These are phyloP conservation scores for Xenopus laevis DNA, from an alignment of 2,113 vertebrate genomes.

Conservation along the genomic window DNA sequence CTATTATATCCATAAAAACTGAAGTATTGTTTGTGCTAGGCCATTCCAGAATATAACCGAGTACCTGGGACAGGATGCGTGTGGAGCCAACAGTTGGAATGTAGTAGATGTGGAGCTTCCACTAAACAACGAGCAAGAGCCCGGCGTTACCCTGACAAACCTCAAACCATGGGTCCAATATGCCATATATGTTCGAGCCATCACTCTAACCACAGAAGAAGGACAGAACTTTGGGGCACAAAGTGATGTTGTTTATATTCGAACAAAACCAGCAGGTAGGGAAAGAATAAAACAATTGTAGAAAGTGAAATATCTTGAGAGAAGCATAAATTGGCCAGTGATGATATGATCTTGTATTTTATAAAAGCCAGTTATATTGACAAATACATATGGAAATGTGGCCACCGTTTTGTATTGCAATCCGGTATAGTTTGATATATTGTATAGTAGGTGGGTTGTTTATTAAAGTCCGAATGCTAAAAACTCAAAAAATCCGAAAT, in stretches of 20 bases:
- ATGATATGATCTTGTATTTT: too few relatives aligned
- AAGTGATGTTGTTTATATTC: constrained; percentile 71
- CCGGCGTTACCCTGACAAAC: constrained; percentile 60
- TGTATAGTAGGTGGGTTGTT: too few relatives aligned
- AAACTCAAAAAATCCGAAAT: too few relatives aligned
- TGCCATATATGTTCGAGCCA: constrained; percentile 70
- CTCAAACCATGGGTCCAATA: constrained; percentile 79
- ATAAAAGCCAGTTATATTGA: too few relatives aligned
- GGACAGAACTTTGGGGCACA: constrained; percentile 70
- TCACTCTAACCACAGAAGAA: constrained; percentile 69
- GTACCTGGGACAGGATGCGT: constrained; percentile 70
- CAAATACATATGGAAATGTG: too few relatives aligned
- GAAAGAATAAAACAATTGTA: neutral
- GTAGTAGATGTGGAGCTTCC: constrained; percentile 71
- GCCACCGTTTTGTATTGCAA: too few relatives aligned
- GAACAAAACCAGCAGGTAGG: constrained; percentile 71
- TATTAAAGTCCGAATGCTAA: too few relatives aligned
- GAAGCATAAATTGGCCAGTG: too few relatives aligned
- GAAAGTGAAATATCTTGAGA: constrained; percentile 17
- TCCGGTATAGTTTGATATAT: too few relatives aligned
- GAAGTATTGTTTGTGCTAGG: constrained; percentile 46
- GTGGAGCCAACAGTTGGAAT: constrained; percentile 72
- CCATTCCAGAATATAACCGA: constrained; percentile 74
- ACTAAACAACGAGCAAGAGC: constrained; percentile 64
- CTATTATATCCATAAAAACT: too few relatives aligned